Conservation (phyloP, 1,140 invertebrate species). For the Steinernema feltiae region DNA sequence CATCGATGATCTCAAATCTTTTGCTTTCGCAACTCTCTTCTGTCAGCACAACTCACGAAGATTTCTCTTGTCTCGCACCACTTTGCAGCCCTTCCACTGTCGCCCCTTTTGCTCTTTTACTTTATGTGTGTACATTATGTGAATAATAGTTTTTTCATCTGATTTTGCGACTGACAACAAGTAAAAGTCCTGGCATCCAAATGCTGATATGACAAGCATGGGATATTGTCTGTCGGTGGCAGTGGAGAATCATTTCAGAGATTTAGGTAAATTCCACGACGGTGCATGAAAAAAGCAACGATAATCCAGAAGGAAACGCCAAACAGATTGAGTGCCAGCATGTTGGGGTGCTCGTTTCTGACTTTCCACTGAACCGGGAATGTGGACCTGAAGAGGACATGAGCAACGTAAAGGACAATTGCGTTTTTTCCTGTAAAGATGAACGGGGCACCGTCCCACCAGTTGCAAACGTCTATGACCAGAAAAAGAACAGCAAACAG, state of each 20-base stretch:
- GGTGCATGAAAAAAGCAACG: not conserved
- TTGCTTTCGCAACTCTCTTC: not conserved
- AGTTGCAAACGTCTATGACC: not conserved
- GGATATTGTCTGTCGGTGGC: too few species aligned
- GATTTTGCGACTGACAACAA: not conserved
- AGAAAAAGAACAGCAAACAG: not conserved
- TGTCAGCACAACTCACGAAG: too few species aligned
- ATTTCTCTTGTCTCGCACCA: too few species aligned
- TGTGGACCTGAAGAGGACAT: not conserved
- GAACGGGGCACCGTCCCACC: not conserved
- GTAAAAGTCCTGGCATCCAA: not conserved
- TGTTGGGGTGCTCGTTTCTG: not conserved
- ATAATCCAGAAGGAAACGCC: not conserved
- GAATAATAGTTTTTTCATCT: not conserved
- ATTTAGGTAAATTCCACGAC: not conserved
- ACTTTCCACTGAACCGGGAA: constrained; percentile 5
- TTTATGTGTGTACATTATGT: not conserved
- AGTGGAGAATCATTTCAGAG: too few species aligned
- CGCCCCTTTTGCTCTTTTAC: not conserved
- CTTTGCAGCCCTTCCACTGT: not conserved
- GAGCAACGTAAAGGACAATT: not conserved
- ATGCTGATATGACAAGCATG: too few species aligned
- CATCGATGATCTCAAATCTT: not conserved
- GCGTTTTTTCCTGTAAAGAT: not conserved
- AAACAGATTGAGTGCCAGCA: not conserved